Conservation (phyloP, 2,797 vertebrate species). For the Phataginus tricuspis region DNA sequence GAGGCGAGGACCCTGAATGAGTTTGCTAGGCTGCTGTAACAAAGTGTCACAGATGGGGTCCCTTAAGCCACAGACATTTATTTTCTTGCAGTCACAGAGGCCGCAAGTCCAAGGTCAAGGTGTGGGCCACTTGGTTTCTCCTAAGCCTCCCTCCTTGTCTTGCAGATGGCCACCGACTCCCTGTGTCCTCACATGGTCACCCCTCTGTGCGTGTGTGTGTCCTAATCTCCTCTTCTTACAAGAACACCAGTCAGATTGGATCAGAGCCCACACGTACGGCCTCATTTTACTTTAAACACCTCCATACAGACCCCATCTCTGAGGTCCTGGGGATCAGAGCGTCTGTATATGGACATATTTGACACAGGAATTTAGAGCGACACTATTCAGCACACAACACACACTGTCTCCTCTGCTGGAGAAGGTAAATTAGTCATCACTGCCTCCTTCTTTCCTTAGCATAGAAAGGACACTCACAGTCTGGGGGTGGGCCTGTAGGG, state of each 20-base stretch:
- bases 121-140: background rate
- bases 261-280: no score
- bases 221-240: background rate
- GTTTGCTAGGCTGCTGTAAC: no score
- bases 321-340: background rate
- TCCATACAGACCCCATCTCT: background rate
- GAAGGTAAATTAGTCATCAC: background rate
- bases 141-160: background rate
- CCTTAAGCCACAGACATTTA: no score
- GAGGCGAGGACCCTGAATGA: fast-evolving
- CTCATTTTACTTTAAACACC: fast-evolving
- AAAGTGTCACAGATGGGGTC: fast-evolving
- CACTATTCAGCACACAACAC: no score
- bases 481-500: fast-evolving
- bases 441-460: background rate
- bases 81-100: background rate
- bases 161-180: background rate
- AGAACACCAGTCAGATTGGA: background rate
- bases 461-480: background rate
- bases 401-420: background rate
- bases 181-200: fast-evolving
- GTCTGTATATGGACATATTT: fast-evolving
- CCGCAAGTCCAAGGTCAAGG: background rate
- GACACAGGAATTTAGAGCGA: fast-evolving
- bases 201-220: background rate